Evolutionary conservation across 1,140 invertebrate species (phyloP), one percentile per base, ranked within the genome.

Genomic region (Zaprionus nigranus): DNA sequence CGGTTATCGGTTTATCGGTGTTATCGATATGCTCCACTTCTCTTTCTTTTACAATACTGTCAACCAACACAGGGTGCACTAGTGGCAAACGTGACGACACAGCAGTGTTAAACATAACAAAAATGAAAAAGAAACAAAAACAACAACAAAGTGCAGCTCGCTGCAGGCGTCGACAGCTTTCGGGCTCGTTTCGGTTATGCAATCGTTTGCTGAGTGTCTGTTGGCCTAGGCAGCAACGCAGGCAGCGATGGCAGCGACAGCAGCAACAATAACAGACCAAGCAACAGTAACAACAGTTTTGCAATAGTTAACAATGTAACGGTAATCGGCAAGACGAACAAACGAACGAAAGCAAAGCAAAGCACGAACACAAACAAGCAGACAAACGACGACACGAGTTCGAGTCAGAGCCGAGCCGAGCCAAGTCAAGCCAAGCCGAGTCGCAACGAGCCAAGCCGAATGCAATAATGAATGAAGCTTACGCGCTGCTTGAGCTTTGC

Each of bases 291-390:
- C 70, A 75, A 75, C 49, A 88, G 80, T 86, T 82, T 86, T 88
- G 83, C 83, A 86, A 87, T 87, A 88, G 81, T 84, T 84, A 88
- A 87, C 83, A 87, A 87, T 88, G 84, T 88, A 87, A 88, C 84
- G 73, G 84, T 79, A 86, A 85, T 79, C 82, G 73, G 71, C 51
- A 60, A 73, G 64, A 75, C 67, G 57, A 69, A 75, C 46, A 51
- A 51, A 51, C 46, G 20, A 51, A 51, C 46, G 20, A 51, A 51
- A 11, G 46, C 7, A 46, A 65, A 72, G 38, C 69, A 63, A 71
- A 46, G 62, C 54, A 72, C 30, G 9, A 34, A 34, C 30, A 34
- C 9, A 63, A 51, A 26, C 26, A 51, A 20, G 49, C 43, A 26
- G 36, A 53, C 51, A 49, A 26, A 57, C 34, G 6, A 58, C 13